Conservation (phyloP, 1,140 invertebrate species). For the Drosophila pachea region DNA sequence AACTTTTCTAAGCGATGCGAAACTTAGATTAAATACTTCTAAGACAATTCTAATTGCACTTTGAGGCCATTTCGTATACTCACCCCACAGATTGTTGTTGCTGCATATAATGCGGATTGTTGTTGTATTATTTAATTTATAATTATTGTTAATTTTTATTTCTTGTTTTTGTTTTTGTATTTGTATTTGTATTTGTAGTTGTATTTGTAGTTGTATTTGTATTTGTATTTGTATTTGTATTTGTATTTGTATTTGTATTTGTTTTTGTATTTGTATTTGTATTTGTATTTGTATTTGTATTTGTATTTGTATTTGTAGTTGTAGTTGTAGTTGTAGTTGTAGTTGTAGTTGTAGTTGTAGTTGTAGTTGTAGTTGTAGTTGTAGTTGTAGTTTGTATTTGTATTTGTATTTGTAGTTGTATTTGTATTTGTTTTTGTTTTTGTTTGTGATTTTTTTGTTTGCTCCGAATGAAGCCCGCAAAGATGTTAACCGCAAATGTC, state of each 20-base stretch:
- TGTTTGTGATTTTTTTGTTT: constrained; percentile 21
- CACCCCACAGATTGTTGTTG: too few relatives aligned
- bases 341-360: neutral
- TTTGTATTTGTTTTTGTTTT: constrained; percentile 9
- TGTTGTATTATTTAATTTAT: neutral
- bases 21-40: too few relatives aligned
- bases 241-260: neutral
- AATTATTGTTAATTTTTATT: neutral
- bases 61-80: too few relatives aligned
- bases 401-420: constrained; percentile 1
- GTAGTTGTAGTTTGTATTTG: neutral
- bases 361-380: too few relatives aligned
- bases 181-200: neutral
- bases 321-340: constrained; percentile 4
- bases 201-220: neutral
- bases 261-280: neutral
- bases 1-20: too few relatives aligned
- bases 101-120: neutral
- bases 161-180: neutral
- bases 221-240: neutral
- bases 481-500: constrained; percentile 63
- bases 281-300: neutral
- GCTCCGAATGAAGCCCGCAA: constrained; percentile 57
- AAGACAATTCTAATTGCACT: too few relatives aligned
- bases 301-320: neutral